phyloP scores from a whole-genome alignment of 2,888 invertebrate genomes.

The Stegophylla sp. region DNA sequence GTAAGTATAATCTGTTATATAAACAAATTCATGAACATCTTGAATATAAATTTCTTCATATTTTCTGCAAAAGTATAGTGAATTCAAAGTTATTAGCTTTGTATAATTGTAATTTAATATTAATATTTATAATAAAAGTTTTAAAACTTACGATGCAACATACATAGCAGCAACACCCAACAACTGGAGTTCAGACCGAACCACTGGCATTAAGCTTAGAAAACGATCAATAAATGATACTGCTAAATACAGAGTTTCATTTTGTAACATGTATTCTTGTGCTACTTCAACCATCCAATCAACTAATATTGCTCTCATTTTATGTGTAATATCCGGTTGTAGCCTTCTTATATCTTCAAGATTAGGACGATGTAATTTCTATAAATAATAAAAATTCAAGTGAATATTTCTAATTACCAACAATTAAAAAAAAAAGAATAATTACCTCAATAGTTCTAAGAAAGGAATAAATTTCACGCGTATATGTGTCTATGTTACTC shows the following conservation, averaged over 20 bases:
- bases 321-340: constrained; percentile 90
- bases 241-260: constrained; percentile 90
- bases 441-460: constrained; percentile 44
- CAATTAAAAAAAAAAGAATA: constrained; percentile 64
- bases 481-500: constrained; percentile 33
- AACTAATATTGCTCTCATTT: constrained; percentile 92
- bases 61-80: constrained; percentile 76
- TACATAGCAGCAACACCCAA: constrained; percentile 97
- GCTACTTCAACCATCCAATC: constrained; percentile 97
- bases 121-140: too few species aligned
- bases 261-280: constrained; percentile 90
- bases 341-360: constrained; percentile 89
- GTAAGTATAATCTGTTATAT: constrained; percentile 97
- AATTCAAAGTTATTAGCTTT: neutral
- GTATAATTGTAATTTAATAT: neutral
- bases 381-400: constrained; percentile 62
- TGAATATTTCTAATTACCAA: constrained; percentile 15
- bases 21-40: constrained; percentile 93
- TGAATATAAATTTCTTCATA: constrained; percentile 98
- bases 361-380: constrained; percentile 74
- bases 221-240: constrained; percentile 95
- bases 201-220: constrained; percentile 92
- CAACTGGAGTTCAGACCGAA: constrained; percentile 89
- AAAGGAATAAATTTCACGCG: neutral
- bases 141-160: constrained; percentile 83